Conservation (phyloP, 2,888 invertebrate species). For the Mythimna pallens region DNA sequence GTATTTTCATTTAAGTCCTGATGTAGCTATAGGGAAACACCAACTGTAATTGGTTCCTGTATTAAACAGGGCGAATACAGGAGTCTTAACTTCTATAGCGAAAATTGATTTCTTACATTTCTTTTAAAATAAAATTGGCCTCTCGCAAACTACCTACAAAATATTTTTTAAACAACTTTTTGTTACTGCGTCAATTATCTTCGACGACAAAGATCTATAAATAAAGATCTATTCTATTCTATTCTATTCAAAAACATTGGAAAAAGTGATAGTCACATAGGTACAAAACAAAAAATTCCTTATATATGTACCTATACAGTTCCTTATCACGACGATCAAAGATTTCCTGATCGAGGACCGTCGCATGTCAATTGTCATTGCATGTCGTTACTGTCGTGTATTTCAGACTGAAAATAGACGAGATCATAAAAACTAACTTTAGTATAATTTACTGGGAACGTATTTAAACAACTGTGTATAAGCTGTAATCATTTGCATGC, state of each 20-base stretch:
- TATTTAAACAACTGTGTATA: conserved; percentile 1
- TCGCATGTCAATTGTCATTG: conserved; percentile 27
- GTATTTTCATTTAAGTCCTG: background rate
- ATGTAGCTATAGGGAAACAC: background rate
- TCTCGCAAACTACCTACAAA: too few species aligned
- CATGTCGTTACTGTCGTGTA: conserved; percentile 32
- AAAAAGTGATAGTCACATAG: too few species aligned
- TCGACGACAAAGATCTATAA: too few species aligned
- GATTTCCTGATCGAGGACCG: background rate
- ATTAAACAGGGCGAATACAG: background rate
- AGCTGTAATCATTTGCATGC: conserved; percentile 31
- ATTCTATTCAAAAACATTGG: too few species aligned
- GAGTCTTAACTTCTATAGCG: background rate
- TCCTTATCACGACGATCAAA: conserved; percentile 18
- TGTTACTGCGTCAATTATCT: too few species aligned
- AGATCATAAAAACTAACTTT: conserved; percentile 31
- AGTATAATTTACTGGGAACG: conserved; percentile 30
- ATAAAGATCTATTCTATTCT: too few species aligned
- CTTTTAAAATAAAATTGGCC: too few species aligned
- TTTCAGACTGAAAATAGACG: conserved; percentile 38
- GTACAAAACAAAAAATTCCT: background rate
- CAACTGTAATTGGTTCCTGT: background rate
- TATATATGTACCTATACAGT: background rate
- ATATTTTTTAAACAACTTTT: too few species aligned
- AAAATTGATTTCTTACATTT: background rate